Evolutionary conservation across 2,797 vertebrate species (phyloP).

Genomic region (Enteromius thamalakanensis): DNA sequence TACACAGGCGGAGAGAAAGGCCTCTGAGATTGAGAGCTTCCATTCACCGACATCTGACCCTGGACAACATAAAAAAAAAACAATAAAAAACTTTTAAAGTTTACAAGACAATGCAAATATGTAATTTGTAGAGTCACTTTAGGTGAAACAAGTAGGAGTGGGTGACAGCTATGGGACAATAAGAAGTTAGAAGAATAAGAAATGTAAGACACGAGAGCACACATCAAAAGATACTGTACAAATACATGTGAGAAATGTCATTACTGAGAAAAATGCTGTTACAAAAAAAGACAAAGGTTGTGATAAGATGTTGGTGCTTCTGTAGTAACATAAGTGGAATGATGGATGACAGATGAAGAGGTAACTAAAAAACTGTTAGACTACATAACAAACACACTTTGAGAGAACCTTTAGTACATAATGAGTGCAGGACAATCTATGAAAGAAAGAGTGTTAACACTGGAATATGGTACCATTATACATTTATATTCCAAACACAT

Average conservation of each 20-base stretch:
- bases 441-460: constrained; percentile 1
- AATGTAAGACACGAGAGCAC: constrained; percentile 37
- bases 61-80: constrained; percentile 61
- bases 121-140: constrained; percentile 41
- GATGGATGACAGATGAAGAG: not conserved
- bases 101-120: constrained; percentile 34
- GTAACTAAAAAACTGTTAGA: not conserved
- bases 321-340: not conserved
- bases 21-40: constrained; percentile 86
- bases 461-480: not conserved
- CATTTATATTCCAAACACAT: constrained; percentile 20
- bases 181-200: constrained; percentile 33
- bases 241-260: not conserved
- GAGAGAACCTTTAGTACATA: not conserved
- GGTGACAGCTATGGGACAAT: constrained; percentile 21
- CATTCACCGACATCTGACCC: constrained; percentile 93
- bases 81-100: not conserved
- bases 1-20: constrained; percentile 89
- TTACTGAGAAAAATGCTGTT: not conserved
- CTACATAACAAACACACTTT: constrained; percentile 17
- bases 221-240: constrained; percentile 41
- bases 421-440: constrained; percentile 1
- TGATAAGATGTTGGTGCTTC: constrained; percentile 21
- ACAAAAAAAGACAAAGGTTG: not conserved
- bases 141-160: constrained; percentile 1